Evolutionary conservation across 2,888 invertebrate species (phyloP), one percentile per base, ranked within the genome.

Genomic region (Drosophila cognata): DNA sequence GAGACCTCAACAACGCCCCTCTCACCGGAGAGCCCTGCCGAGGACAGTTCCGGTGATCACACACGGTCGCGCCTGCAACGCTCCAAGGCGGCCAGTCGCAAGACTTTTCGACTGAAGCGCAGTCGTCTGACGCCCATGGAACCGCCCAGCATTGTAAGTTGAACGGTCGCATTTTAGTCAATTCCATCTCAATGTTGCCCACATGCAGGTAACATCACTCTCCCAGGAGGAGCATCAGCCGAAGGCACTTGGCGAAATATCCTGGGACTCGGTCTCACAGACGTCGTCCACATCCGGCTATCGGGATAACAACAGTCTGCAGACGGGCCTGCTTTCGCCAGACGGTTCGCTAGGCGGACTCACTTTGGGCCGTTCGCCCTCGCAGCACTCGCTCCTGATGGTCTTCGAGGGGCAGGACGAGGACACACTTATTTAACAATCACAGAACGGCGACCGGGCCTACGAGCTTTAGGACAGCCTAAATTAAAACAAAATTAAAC

Each of bases 31-130:
- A 96, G 95, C 92, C 96, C 95, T 35, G 95, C 94, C 46, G 96
- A 95, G 90, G 96, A 95, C 81, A 95, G 95, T 83, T 95, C 95
- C 2, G 95, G 87, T 0, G 95, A 95, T 91, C 94, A 91, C 93
- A 94, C 85, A 92, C 94, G 93, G 94, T 95, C 91, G 38, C 94
- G 98, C 6, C 94, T 99, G 67, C 99, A 99, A 91, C 95, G 99
- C 28, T 96, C 98, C 63, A 98, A 98, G 93, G 98, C 98, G 41
- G 98, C 98, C 91, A 98, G 98, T 89, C 95, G 98, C 87, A 98
- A 98, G 93, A 98, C 98, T 0, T 99, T 99, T 94, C 95, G 98
- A 74, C 94, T 97, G 72, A 95, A 97, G 80, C 96, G 97, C 92
- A 91, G 89, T 60, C 95, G 97, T 88, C 95, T 94, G 89, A 95